These are phyloP conservation scores for Pedionomus torquatus DNA, from an alignment of 2,113 vertebrate species.

Conservation along the genomic window DNA sequence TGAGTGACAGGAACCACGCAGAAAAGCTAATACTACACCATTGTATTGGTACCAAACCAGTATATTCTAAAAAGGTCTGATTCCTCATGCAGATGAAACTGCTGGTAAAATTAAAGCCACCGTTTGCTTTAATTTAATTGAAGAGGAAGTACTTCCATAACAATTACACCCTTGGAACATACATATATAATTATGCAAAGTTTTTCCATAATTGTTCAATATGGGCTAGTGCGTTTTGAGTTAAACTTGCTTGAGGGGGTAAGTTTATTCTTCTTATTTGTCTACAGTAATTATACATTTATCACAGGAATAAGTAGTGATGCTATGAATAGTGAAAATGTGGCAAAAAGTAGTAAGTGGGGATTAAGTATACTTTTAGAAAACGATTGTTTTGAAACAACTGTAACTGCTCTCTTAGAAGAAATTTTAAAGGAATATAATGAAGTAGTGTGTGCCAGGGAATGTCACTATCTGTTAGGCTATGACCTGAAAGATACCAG, in stretches of 20 bases:
- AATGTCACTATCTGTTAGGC: background rate
- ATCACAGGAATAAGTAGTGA: background rate
- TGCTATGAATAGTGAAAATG: background rate
- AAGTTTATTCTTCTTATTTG: background rate
- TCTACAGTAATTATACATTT: background rate
- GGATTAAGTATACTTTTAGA: background rate
- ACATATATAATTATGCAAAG: background rate
- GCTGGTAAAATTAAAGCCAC: background rate
- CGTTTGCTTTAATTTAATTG: background rate
- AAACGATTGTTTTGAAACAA: background rate
- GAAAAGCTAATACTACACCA: background rate
- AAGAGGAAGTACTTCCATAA: background rate
- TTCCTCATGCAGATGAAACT: fast-evolving
- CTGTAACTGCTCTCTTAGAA: background rate
- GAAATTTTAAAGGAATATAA: background rate
- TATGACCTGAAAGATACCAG: background rate
- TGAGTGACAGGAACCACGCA: background rate
- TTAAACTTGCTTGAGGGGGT: background rate
- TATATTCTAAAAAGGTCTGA: background rate
- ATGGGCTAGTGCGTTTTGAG: background rate
- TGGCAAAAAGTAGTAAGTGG: background rate
- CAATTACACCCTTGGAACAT: background rate
- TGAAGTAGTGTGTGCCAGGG: background rate
- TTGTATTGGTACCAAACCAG: fast-evolving
- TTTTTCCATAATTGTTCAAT: background rate